Evolutionary conservation across 2,888 invertebrate species (phyloP).

Genomic region (Aphelenchoides bicaudatus): DNA sequence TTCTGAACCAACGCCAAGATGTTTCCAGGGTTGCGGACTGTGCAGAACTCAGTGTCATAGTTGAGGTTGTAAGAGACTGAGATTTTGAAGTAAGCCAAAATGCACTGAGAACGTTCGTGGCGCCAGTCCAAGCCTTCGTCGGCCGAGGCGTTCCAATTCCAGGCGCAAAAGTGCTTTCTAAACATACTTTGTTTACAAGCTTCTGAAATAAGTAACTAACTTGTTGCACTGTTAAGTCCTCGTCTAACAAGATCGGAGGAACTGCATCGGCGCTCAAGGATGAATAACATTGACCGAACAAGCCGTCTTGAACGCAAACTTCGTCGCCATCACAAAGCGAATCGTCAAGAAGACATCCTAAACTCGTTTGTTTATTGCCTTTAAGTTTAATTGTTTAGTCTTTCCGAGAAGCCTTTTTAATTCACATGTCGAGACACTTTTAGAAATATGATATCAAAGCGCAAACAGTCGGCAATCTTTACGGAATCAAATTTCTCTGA

Average conservation of each 20-base stretch:
- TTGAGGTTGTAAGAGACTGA: slow-evolving; percentile 49
- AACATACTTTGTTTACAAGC: no score
- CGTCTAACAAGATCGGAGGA: slow-evolving; percentile 40
- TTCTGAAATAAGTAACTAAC: no score
- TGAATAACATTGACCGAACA: slow-evolving; percentile 57
- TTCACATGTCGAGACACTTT: no score
- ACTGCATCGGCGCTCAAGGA: slow-evolving; percentile 37
- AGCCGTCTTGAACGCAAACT: slow-evolving; percentile 50
- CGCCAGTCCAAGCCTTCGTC: slow-evolving; percentile 47
- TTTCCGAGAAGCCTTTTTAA: neutral
- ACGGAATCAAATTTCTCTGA: no score
- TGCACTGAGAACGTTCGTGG: slow-evolving; percentile 52
- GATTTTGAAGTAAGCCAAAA: slow-evolving; percentile 57
- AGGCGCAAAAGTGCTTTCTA: slow-evolving; percentile 48
- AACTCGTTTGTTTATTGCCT: slow-evolving; percentile 24
- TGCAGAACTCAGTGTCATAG: slow-evolving; percentile 57
- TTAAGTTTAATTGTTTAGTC: neutral
- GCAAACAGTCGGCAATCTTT: no score
- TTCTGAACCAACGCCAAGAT: slow-evolving; percentile 52
- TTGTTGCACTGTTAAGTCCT: slow-evolving; percentile 41
- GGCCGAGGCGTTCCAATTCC: slow-evolving; percentile 46
- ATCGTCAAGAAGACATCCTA: slow-evolving; percentile 53
- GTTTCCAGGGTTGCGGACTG: slow-evolving; percentile 53
- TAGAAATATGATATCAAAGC: no score
- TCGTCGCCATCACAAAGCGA: slow-evolving; percentile 49